Conservation (phyloP, 2,888 invertebrate genomes). For the Yponomeuta cagnagella region DNA sequence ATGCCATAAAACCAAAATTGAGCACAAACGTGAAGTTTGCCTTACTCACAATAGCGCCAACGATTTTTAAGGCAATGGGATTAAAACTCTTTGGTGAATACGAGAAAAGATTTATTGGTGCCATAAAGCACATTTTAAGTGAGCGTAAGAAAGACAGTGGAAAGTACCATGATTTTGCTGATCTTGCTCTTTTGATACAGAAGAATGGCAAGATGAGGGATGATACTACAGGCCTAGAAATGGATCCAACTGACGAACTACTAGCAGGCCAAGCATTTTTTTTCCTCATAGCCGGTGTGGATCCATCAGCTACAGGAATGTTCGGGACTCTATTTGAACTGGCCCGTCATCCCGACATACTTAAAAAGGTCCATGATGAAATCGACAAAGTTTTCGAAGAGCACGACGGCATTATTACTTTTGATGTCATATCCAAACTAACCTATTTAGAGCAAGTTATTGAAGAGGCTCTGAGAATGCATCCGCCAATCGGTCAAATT, state of each 20-base stretch:
- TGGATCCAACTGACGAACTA: constrained; percentile 48
- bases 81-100: constrained; percentile 39
- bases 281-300: constrained; percentile 55
- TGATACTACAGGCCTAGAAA: constrained; percentile 33
- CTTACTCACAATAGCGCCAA: constrained; percentile 24
- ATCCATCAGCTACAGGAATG: constrained; percentile 47
- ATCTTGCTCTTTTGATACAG: constrained; percentile 45
- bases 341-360: constrained; percentile 42
- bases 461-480: constrained; percentile 39
- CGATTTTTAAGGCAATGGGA: constrained; percentile 30
- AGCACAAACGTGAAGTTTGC: constrained; percentile 32
- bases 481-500: constrained; percentile 44
- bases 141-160: constrained; percentile 32
- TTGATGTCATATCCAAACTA: constrained; percentile 38
- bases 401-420: constrained; percentile 33
- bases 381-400: constrained; percentile 38
- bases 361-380: constrained; percentile 44
- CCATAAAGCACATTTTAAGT: constrained; percentile 43
- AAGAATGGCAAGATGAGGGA: constrained; percentile 41
- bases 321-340: constrained; percentile 42
- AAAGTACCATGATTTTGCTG: constrained; percentile 47
- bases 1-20: constrained; percentile 27
- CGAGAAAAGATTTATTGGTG: constrained; percentile 45
- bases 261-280: constrained; percentile 53
- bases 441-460: constrained; percentile 45